Evolutionary conservation across 2,888 invertebrate species (phyloP).

Genomic region (Melipona bicolor): DNA sequence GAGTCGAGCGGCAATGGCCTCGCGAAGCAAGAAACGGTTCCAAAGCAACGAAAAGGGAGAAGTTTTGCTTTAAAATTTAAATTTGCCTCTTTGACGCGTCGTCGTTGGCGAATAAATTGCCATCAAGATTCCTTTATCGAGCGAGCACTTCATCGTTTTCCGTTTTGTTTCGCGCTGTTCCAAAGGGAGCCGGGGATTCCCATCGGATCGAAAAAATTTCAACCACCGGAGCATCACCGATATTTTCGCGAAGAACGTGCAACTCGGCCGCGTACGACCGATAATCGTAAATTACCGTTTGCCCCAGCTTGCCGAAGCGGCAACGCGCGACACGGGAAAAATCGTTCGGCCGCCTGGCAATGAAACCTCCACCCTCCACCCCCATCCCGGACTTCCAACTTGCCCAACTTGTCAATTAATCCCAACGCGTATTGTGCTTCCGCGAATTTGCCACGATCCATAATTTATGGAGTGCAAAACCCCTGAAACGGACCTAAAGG

Average conservation of each 20-base stretch:
- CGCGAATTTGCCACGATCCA: constrained; percentile 29
- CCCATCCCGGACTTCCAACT: background rate
- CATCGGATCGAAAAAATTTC: background rate
- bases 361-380: background rate
- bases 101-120: constrained; percentile 4
- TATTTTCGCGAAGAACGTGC: constrained; percentile 6
- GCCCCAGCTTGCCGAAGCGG: background rate
- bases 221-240: background rate
- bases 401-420: constrained; percentile 57
- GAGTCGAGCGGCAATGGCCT: too few relatives aligned
- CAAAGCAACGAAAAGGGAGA: background rate
- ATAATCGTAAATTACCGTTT: constrained; percentile 39
- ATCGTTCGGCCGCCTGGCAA: background rate
- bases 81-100: constrained; percentile 24
- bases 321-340: constrained; percentile 5
- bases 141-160: constrained; percentile 3
- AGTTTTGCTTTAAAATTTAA: constrained; percentile 26
- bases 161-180: constrained; percentile 11
- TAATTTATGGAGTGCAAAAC: constrained; percentile 44
- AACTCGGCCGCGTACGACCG: constrained; percentile 20
- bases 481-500: background rate
- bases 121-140: constrained; percentile 16
- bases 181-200: background rate
- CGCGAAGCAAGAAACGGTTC: background rate
- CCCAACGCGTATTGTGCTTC: constrained; percentile 26